phyloP scores from a whole-genome alignment of 2,888 invertebrate genomes.

The Heliconius ismenius region DNA sequence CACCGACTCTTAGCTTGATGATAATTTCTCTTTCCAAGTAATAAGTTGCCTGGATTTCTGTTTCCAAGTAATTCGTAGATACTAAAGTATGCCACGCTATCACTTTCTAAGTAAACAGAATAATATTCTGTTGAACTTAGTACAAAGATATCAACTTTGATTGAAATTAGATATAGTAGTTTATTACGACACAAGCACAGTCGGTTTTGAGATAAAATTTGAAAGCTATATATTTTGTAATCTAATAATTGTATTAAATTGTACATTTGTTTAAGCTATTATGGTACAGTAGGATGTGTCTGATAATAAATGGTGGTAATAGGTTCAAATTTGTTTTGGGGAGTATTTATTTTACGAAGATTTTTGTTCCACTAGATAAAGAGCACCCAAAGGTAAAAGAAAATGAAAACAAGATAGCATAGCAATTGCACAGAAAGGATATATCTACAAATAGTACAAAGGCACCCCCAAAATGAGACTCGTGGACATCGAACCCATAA shows the following conservation, averaged over 20 bases:
- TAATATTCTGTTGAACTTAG: slow-evolving; percentile 5
- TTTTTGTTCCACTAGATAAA: no score
- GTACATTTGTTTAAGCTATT: slow-evolving; percentile 44
- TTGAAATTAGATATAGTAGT: slow-evolving; percentile 17
- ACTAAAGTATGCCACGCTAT: slow-evolving; percentile 4
- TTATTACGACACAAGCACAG: slow-evolving; percentile 8
- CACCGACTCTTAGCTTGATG: background rate
- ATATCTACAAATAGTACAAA: no score
- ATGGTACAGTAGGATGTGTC: background rate
- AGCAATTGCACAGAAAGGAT: no score
- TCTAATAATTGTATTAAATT: slow-evolving; percentile 46
- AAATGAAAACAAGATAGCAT: no score
- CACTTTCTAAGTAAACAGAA: background rate
- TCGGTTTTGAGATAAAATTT: slow-evolving; percentile 33
- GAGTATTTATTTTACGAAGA: background rate
- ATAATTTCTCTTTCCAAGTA: background rate
- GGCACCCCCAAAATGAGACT: background rate
- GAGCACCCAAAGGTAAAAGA: no score
- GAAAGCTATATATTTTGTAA: slow-evolving; percentile 45
- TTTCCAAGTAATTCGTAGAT: background rate
- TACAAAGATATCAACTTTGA: slow-evolving; percentile 6
- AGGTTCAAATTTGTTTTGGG: background rate
- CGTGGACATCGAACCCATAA: background rate
- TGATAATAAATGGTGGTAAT: background rate
- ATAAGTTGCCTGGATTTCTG: background rate